Evolutionary conservation across 2,797 vertebrate genomes (phyloP).

Genomic region (Sternarchorhynchus goeldii): DNA sequence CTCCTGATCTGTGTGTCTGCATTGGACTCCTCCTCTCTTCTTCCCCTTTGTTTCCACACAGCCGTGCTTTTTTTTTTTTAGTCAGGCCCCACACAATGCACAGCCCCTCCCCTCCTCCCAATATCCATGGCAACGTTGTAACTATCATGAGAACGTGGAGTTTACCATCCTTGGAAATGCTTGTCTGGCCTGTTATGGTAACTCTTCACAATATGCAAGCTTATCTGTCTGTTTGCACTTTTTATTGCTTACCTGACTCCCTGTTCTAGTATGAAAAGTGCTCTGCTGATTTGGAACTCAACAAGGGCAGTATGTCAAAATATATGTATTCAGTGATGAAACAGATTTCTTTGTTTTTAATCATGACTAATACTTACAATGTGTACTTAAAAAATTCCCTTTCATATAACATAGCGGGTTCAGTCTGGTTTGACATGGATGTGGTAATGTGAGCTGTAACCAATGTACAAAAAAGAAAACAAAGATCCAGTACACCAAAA

Average conservation of each 20-base stretch:
- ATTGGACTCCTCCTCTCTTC: constrained; percentile 26
- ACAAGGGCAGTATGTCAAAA: not conserved
- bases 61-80: constrained; percentile 33
- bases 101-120: constrained; percentile 42
- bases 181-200: constrained; percentile 16
- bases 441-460: constrained; percentile 18
- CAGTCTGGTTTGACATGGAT: not conserved
- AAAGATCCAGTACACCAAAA: constrained; percentile 62
- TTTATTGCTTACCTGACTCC: constrained; percentile 27
- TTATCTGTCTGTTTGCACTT: constrained; percentile 42
- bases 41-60: constrained; percentile 40
- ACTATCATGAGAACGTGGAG: constrained; percentile 69
- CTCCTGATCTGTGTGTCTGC: constrained; percentile 38
- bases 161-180: constrained; percentile 36
- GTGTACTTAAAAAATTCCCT: too few relatives aligned
- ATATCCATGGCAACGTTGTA: constrained; percentile 53
- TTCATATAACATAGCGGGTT: not conserved
- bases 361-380: too few relatives aligned
- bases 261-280: constrained; percentile 3
- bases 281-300: not conserved
- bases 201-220: constrained; percentile 56
- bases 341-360: too few relatives aligned
- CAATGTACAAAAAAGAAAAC: not conserved
- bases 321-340: too few relatives aligned
- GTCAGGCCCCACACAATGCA: constrained; percentile 32